Evolutionary conservation across 2,113 vertebrate species (phyloP).

Genomic region (Psophia crepitans): DNA sequence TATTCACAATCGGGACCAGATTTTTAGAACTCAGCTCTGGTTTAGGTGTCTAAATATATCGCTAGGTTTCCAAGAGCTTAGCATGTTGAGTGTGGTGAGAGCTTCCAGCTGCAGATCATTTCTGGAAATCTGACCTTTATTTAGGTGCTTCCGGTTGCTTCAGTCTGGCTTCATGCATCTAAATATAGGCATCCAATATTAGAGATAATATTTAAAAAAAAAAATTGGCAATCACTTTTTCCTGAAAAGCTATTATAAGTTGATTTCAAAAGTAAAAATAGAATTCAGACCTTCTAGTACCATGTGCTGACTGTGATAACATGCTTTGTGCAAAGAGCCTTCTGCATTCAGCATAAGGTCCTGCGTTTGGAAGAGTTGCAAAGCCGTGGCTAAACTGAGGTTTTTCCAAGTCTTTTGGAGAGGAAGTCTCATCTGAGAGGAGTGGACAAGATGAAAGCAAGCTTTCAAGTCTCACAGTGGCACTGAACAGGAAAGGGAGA

Average conservation of each 20-base stretch:
- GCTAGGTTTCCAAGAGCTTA: not conserved
- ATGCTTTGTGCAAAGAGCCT: not conserved
- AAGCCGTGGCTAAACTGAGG: not conserved
- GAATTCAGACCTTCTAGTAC: not conserved
- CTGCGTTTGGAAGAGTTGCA: not conserved
- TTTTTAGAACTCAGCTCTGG: not conserved
- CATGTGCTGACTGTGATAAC: not conserved
- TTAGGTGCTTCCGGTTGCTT: not conserved
- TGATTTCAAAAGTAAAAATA: not conserved
- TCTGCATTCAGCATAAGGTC: not conserved
- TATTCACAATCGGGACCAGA: not conserved
- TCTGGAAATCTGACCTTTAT: conserved; percentile 30
- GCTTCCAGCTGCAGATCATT: conserved; percentile 29
- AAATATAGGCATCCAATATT: not conserved
- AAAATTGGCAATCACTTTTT: not conserved
- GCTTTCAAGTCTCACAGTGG: not conserved
- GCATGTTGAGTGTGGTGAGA: not conserved
- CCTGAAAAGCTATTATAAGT: not conserved
- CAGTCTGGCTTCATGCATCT: not conserved
- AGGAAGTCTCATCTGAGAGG: not conserved
- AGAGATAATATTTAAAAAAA: not conserved
- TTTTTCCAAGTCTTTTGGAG: not conserved
- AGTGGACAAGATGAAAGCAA: not conserved
- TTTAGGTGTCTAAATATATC: not conserved
- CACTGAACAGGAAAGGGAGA: not conserved